These are phyloP conservation scores for Drosophila borborema DNA, from an alignment of 2,888 invertebrate genomes.

Conservation along the genomic window DNA sequence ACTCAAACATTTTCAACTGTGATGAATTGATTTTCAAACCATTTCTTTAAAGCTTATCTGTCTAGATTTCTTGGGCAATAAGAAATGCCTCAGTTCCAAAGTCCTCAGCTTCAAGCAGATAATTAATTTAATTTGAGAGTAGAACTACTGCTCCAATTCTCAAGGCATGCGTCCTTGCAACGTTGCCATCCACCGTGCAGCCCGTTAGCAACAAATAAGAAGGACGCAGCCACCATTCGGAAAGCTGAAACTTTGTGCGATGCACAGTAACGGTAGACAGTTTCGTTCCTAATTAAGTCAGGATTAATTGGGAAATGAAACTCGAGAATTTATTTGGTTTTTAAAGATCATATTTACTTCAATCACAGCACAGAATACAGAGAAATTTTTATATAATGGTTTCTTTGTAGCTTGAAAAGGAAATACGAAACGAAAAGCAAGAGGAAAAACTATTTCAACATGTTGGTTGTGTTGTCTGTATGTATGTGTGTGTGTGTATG, in stretches of 20 bases:
- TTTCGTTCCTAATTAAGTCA: conserved; percentile 43
- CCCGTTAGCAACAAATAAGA: conserved; percentile 3
- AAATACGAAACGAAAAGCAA: conserved; percentile 59
- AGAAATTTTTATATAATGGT: conserved; percentile 81
- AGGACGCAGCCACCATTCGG: conserved; percentile 24
- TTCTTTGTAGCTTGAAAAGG: conserved; percentile 74
- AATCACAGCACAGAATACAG: conserved; percentile 86
- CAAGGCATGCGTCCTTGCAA: not conserved
- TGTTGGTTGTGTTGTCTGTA: conserved; percentile 40
- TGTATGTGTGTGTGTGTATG: conserved; percentile 17
- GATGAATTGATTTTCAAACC: not conserved
- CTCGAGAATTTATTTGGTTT: conserved; percentile 48
- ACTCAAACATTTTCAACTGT: not conserved
- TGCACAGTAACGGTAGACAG: conserved; percentile 22
- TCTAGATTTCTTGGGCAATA: no score
- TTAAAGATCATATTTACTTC: conserved; percentile 84
- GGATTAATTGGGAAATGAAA: conserved; percentile 59
- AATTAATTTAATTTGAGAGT: not conserved
- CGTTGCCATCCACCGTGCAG: conserved; percentile 25
- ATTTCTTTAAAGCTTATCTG: not conserved
- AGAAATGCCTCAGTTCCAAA: no score
- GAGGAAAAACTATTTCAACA: conserved; percentile 59
- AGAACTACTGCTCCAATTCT: no score
- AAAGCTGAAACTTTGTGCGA: conserved; percentile 55
- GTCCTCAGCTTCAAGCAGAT: no score